Percentiles rank a stretch among this genome's conserved stretches.
Evolutionary conservation across 1,140 invertebrate genomes (phyloP).

Genomic region (Cyrtorhinus lividipennis): DNA sequence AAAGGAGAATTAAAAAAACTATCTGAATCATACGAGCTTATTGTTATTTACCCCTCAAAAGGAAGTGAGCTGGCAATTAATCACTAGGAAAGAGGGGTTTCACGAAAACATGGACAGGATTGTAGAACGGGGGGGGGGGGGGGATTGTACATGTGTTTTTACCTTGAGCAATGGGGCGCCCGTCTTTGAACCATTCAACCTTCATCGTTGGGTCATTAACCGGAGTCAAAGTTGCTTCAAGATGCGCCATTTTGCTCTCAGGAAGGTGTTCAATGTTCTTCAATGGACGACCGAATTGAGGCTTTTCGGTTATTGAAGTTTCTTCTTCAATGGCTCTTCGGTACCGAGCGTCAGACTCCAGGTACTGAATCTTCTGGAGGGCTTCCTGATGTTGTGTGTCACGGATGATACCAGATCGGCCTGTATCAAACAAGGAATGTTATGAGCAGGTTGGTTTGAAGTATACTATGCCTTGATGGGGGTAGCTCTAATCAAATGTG

Average conservation of each 20-base stretch:
- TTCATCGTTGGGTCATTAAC: slow-evolving; percentile 90
- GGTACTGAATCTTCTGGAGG: slow-evolving; percentile 74
- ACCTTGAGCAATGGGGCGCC: slow-evolving; percentile 72
- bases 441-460: neutral
- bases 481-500: no score
- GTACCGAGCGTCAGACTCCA: slow-evolving; percentile 74
- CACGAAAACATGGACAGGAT: no score
- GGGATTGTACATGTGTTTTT: no score
- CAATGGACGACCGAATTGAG: slow-evolving; percentile 74
- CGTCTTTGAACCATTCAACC: slow-evolving; percentile 91
- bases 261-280: slow-evolving; percentile 65
- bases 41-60: neutral
- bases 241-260: slow-evolving; percentile 81
- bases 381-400: slow-evolving; percentile 93
- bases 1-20: neutral
- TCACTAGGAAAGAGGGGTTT: no score
- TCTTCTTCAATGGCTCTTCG: slow-evolving; percentile 57
- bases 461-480: no score
- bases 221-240: slow-evolving; percentile 88
- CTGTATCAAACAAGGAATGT: slow-evolving; percentile 32
- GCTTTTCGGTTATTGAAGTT: slow-evolving; percentile 59
- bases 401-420: slow-evolving; percentile 70
- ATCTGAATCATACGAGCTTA: slow-evolving; percentile 16
- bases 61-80: no score
- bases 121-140: neutral